Conservation (phyloP, 1,140 invertebrate genomes). For the Trinorchestia longiramus region DNA sequence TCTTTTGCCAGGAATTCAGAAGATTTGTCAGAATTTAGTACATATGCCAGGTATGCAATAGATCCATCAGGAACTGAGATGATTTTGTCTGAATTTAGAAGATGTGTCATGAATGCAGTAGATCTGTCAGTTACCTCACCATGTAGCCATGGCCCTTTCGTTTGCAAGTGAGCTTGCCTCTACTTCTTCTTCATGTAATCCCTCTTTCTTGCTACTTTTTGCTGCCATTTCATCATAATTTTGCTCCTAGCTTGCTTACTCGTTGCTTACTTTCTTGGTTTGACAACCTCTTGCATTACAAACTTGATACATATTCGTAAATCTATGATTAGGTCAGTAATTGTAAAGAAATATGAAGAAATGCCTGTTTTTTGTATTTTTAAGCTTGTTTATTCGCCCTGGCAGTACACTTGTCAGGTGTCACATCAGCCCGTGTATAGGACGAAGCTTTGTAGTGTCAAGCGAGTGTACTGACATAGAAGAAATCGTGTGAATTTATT, state of each 20-base stretch:
- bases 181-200: background rate
- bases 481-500: background rate
- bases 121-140: background rate
- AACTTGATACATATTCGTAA: background rate
- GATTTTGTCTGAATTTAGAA: background rate
- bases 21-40: background rate
- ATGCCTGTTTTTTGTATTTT: background rate
- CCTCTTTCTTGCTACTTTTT: background rate
- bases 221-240: background rate
- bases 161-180: background rate
- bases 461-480: background rate
- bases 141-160: background rate
- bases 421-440: background rate
- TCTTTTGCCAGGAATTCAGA: background rate
- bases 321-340: background rate
- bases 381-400: background rate
- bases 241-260: background rate
- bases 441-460: constrained; percentile 20
- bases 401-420: background rate
- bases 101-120: background rate
- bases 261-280: background rate
- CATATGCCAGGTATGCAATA: no score
- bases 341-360: background rate
- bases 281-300: background rate
- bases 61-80: no score